Evolutionary conservation across 2,113 vertebrate genomes (phyloP), one percentile per base, ranked within the genome.

Genomic region (Stictonetta naevosa): DNA sequence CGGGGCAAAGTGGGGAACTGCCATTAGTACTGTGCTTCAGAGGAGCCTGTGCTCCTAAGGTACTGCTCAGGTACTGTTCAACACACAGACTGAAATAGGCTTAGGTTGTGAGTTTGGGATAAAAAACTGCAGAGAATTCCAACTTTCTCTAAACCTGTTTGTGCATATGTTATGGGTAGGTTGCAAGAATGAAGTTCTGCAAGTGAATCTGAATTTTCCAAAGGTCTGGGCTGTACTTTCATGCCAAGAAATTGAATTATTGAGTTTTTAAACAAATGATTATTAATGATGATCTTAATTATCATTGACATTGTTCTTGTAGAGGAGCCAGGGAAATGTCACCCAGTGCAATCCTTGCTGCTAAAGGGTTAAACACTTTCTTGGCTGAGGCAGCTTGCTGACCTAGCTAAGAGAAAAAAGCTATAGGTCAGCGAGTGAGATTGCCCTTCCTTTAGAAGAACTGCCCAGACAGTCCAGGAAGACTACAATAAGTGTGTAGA

Each of bases 251-350:
- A 95, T 79, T 56, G 28, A 53, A 66, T 92, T 81, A 93, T 33
- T 79, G 74, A 79, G 77, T 76, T 93, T 93, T 96, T 84, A 89
- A 96, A 79, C 77, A 86, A 88, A 92, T 68, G 2, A 68, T 93
- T 86, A 82, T 96, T 96, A 95, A 93, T 82, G 58, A 72, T 82
- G 58, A 95, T 76, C 69, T 79, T 93, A 92, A 95, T 79, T 62
- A 76, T 87, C 60, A 69, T 56, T 91, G 91, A 82, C 89, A 69
- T 69, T 76, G 53, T 81, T 91, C 74, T 79, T 85, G 42, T 79
- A 66, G 44, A 87, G 86, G 11, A 91, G 86, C 66, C 69, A 92
- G 58, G 34, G 48, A 93, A 95, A 91, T 60, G 77, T 95, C 77
- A 79, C 6, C 28, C 33, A 19, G 48, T 72, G 42, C 42, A 88